A percentile compares a stretch with the other conserved stretches of the same genome.
These are phyloP conservation scores for Clarias macrocephalus DNA, from an alignment of 2,113 vertebrate species.

Conservation along the genomic window DNA sequence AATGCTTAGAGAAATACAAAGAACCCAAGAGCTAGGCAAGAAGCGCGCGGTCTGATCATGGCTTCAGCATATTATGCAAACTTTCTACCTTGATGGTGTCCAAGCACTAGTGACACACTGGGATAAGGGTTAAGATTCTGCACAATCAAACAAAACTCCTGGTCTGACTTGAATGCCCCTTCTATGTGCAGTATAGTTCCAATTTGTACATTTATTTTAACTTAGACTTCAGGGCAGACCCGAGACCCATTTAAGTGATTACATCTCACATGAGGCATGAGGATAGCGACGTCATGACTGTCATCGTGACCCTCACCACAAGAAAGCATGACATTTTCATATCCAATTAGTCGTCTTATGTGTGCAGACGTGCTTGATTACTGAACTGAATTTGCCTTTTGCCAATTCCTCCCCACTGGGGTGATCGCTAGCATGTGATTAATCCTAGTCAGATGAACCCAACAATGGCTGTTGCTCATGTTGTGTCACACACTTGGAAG, in stretches of 20 bases:
- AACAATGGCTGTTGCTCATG: not conserved
- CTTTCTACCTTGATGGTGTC: too few relatives aligned
- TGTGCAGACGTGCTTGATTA: not conserved
- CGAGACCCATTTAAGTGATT: not conserved
- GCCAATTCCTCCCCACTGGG: not conserved
- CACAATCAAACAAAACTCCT: too few relatives aligned
- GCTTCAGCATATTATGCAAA: too few relatives aligned
- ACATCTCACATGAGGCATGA: not conserved
- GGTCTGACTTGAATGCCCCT: not conserved
- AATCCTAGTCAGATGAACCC: not conserved
- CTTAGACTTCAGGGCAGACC: not conserved
- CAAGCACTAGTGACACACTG: too few relatives aligned
- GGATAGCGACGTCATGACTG: not conserved
- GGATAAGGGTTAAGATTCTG: too few relatives aligned
- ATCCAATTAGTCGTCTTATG: not conserved
- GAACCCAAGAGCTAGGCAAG: too few relatives aligned
- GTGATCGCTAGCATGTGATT: not conserved
- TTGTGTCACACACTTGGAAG: not conserved
- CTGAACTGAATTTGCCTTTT: not conserved
- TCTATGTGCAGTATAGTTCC: not conserved
- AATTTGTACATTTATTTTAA: not conserved
- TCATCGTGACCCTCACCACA: not conserved
- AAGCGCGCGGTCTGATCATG: too few relatives aligned
- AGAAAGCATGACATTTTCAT: not conserved
- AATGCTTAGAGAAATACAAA: too few relatives aligned